Evolutionary conservation across 2,797 vertebrate genomes (phyloP).

Genomic region (Uromys caudimaculatus): DNA sequence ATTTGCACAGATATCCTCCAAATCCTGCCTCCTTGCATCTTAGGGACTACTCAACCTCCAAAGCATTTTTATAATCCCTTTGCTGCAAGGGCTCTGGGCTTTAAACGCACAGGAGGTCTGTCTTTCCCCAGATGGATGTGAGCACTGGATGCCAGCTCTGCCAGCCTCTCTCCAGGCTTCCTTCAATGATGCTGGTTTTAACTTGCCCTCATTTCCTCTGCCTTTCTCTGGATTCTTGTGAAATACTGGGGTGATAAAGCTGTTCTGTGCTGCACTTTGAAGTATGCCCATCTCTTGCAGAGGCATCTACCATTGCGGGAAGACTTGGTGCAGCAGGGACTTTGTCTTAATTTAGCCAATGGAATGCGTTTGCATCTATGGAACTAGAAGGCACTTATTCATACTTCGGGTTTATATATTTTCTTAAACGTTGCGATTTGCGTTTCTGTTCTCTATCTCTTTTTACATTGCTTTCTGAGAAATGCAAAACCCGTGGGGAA

Average conservation of each 20-base stretch:
- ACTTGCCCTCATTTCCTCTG: slow-evolving; percentile 44
- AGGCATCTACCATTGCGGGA: background rate
- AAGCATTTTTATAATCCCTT: slow-evolving; percentile 68
- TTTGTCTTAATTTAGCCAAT: slow-evolving; percentile 31
- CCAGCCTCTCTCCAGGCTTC: background rate
- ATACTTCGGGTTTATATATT: slow-evolving; percentile 70
- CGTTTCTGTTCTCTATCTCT: slow-evolving; percentile 45
- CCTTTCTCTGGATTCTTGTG: slow-evolving; percentile 53
- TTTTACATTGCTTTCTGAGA: slow-evolving; percentile 68
- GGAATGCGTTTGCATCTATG: background rate
- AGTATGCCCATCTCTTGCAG: slow-evolving; percentile 41
- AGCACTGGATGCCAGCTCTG: slow-evolving; percentile 48
- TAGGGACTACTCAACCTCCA: background rate
- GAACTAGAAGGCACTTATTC: slow-evolving; percentile 58
- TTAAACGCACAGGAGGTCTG: slow-evolving; percentile 56
- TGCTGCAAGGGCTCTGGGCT: slow-evolving; percentile 3
- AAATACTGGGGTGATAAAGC: slow-evolving; percentile 55
- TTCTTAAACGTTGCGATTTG: slow-evolving; percentile 73
- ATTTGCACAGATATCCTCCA: slow-evolving; percentile 16
- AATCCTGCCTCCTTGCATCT: background rate
- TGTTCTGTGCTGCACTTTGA: slow-evolving; percentile 33
- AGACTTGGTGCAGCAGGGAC: background rate
- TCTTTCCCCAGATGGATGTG: slow-evolving; percentile 54
- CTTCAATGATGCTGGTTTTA: background rate
- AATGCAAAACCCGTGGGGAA: slow-evolving; percentile 57